Evolutionary conservation across 1,140 invertebrate genomes (phyloP), one percentile per base, ranked within the genome.

Genomic region (Macrobrachium rosenbergii): DNA sequence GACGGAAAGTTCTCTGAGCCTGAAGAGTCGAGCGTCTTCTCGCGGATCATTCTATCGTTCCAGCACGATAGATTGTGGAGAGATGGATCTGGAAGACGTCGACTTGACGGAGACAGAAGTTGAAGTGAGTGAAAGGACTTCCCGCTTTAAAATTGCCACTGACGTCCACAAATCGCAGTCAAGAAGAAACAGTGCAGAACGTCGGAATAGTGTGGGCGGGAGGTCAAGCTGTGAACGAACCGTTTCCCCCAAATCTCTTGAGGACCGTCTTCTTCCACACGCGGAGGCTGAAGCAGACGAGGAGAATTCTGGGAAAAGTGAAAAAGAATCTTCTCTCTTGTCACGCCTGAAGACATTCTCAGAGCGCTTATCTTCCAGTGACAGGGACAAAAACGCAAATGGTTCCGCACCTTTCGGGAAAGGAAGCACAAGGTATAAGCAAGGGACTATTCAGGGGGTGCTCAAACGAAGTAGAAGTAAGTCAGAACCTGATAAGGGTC

Each of bases 121-220:
- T 2, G 95, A 95, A 90, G 93, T 96, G 77, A 95, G 95, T 77
- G 95, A 96, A 90, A 95, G 95, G 90, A 94, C 95, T 2, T 93
- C 95, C 0, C 96, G 95, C 90, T 91, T 92, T 84, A 92, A 92
- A 82, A 92, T 92, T 85, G 90, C 95, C 16, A 96, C 95, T 28
- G 86, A 88, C 67, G 28, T 82, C 23, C 80, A 82, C 10, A 82
- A 78, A 14, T 75, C 86, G 2, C 86, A 75, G 11, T 88, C 86
- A 19, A 62, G 86, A 23, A 82, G 86, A 63, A 88, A 83, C 63
- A 82, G 80, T 23, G 64, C 80, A 59, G 86, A 87, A 73, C 72
- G 86, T n/a, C 86, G 86, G 16, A 88, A 63, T 45, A 88, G 86
- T 72, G 75, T 82, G 12, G 80, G 81, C 11, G 75, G 80, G n/a